These are phyloP conservation scores for Holothuria leucospilota DNA, from an alignment of 53 echinoderm and acorn worm genomes.

Conservation along the genomic window DNA sequence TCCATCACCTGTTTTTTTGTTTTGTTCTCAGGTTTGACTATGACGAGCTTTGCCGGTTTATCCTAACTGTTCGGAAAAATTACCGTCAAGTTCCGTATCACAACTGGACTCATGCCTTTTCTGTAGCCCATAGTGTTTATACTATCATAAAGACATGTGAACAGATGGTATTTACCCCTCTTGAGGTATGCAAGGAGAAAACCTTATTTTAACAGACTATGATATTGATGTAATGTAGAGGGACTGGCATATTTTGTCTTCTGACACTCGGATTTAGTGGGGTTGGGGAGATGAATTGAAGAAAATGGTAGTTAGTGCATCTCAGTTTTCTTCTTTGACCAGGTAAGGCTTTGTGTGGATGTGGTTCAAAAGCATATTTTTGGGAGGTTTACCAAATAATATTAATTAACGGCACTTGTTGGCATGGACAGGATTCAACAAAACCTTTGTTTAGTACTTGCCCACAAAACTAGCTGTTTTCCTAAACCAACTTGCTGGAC, in stretches of 20 bases:
- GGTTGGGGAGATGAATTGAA: not conserved
- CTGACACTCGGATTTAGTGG: not conserved
- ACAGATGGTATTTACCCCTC: constrained; percentile 60
- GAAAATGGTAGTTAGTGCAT: too few species aligned
- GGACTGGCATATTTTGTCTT: too few species aligned
- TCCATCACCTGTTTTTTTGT: not conserved
- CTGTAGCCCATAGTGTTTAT: constrained; percentile 95
- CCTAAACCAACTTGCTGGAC: too few species aligned
- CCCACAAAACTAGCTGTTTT: too few species aligned
- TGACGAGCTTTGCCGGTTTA: constrained; percentile 93
- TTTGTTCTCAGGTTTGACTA: constrained; percentile 85
- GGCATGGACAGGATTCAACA: too few species aligned
- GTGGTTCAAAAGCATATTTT: too few species aligned
- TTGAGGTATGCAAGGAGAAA: constrained; percentile 55
- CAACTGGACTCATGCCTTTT: constrained; percentile 99
- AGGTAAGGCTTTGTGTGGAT: too few species aligned
- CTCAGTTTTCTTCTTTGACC: too few species aligned
- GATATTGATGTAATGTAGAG: too few species aligned
- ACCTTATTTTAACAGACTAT: not conserved
- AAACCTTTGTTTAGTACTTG: too few species aligned
- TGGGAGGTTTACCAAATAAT: too few species aligned
- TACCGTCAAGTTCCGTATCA: constrained; percentile 96
- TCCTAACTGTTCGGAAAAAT: constrained; percentile 94
- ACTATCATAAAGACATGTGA: constrained; percentile 87
- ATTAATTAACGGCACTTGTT: too few species aligned